These are phyloP conservation scores for Hololepta plana DNA, from an alignment of 2,888 invertebrate genomes.

Conservation along the genomic window DNA sequence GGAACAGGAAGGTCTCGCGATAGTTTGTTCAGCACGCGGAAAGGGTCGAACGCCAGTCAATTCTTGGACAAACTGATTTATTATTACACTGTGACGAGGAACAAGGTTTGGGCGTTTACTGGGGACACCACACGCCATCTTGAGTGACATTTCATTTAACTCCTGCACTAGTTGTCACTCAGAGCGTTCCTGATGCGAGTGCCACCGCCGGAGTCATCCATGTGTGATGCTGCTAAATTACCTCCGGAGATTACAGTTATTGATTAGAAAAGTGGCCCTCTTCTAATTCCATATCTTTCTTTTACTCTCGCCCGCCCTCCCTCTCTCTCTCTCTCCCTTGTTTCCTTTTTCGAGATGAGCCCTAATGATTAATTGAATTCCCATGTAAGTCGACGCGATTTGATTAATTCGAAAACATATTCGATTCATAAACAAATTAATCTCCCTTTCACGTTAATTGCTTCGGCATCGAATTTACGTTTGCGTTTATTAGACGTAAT, in stretches of 20 bases:
- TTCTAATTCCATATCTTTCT: too few species aligned
- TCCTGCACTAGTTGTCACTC: slow-evolving; percentile 27
- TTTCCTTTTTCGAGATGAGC: slow-evolving; percentile 21
- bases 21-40: slow-evolving; percentile 12
- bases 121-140: slow-evolving; percentile 23
- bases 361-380: slow-evolving; percentile 27
- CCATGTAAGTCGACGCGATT: slow-evolving; percentile 18
- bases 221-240: slow-evolving; percentile 26
- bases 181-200: slow-evolving; percentile 22
- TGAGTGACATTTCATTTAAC: slow-evolving; percentile 33
- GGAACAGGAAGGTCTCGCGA: too few species aligned
- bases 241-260: slow-evolving; percentile 22
- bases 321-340: too few species aligned
- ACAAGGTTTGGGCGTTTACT: slow-evolving; percentile 26
- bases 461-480: too few species aligned
- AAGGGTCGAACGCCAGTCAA: slow-evolving; percentile 12
- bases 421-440: too few species aligned
- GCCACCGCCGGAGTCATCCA: slow-evolving; percentile 19
- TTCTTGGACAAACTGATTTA: slow-evolving; percentile 22
- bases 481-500: too few species aligned
- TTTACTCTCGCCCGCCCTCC: too few species aligned
- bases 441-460: too few species aligned
- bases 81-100: slow-evolving; percentile 24
- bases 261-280: slow-evolving; percentile 24
- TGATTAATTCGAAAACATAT: slow-evolving; percentile 25